Conservation (phyloP, 2,797 vertebrate species). For the Telmatherina bonti region DNA sequence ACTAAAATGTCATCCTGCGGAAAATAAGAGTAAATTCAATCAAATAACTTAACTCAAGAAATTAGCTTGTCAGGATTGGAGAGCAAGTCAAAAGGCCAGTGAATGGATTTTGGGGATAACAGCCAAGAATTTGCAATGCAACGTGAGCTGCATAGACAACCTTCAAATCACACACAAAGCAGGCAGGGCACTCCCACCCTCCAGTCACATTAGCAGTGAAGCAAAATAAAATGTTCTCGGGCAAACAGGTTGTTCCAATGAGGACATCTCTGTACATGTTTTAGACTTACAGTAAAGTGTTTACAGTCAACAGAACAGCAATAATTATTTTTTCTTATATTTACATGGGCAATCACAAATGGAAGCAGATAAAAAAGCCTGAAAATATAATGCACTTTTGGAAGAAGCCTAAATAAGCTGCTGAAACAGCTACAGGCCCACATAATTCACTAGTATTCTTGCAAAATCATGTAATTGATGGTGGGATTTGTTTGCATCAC, state of each 20-base stretch:
- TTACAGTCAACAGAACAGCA: background rate
- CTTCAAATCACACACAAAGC: conserved; percentile 15
- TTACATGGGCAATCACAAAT: background rate
- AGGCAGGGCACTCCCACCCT: conserved; percentile 14
- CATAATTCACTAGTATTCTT: background rate
- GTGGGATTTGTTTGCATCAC: background rate
- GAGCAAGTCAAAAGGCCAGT: background rate
- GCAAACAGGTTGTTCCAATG: conserved; percentile 13
- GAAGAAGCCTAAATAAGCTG: background rate
- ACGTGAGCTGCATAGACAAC: background rate
- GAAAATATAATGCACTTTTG: background rate
- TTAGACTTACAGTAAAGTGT: background rate
- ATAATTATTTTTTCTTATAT: background rate
- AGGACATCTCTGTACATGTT: background rate
- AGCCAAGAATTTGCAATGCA: background rate
- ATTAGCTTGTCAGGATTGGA: background rate
- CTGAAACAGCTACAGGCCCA: background rate
- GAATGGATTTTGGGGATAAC: conserved; percentile 2
- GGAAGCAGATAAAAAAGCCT: background rate
- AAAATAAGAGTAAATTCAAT: background rate
- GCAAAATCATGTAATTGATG: background rate
- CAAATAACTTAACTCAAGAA: background rate
- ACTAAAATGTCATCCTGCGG: background rate
- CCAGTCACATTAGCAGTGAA: conserved; percentile 59
- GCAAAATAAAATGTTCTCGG: conserved; percentile 45